A percentile compares a stretch with the other conserved stretches of the same genome.
Conservation (phyloP, 2,113 vertebrate genomes). For the human region DNA sequence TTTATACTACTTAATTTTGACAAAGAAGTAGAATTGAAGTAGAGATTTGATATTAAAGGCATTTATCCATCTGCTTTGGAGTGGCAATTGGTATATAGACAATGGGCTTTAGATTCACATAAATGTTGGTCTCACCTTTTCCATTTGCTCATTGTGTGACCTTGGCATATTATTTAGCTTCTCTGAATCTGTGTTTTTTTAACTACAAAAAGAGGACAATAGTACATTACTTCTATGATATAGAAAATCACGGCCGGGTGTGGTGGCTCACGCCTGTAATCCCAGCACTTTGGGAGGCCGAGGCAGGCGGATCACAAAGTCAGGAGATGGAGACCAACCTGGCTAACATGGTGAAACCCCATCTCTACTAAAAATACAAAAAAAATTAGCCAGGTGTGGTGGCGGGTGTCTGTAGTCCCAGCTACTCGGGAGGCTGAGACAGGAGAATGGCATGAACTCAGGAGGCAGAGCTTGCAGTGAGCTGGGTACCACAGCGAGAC, state of each 20-base stretch:
- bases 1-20: background rate
- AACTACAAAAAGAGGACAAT: background rate
- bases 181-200: constrained; percentile 2
- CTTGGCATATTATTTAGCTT: background rate
- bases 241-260: background rate
- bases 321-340: too few species aligned
- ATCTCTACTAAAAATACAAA: too few species aligned
- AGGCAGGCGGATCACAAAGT: too few species aligned
- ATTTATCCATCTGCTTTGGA: background rate
- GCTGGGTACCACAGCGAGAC: too few species aligned
- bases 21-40: background rate
- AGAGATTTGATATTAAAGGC: background rate
- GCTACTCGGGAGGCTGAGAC: too few species aligned
- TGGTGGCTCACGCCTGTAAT: too few species aligned
- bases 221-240: background rate
- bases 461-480: too few species aligned
- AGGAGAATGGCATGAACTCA: too few species aligned
- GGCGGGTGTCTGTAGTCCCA: too few species aligned
- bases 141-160: background rate
- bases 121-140: background rate
- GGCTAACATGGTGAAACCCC: too few species aligned
- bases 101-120: background rate
- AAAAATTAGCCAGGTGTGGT: too few species aligned
- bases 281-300: too few species aligned
- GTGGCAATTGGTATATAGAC: background rate